Conservation (phyloP, 2,113 vertebrate genomes). For the Paracanthobrama guichenoti region DNA sequence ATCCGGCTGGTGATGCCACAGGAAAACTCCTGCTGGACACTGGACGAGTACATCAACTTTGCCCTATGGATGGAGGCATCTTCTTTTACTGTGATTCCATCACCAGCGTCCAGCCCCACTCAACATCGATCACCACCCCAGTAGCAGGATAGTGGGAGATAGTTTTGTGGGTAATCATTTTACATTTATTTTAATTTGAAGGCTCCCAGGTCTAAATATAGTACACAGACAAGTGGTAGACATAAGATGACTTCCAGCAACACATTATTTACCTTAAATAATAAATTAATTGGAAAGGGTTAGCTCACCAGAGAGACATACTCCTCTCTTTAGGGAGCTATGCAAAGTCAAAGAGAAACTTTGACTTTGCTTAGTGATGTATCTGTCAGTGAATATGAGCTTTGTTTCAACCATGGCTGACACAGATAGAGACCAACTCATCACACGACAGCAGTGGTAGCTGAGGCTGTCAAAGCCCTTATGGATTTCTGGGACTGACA, state of each 20-base stretch:
- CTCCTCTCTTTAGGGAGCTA: conserved; percentile 36
- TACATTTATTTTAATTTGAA: not conserved
- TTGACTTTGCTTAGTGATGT: conserved; percentile 32
- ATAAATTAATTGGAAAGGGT: conserved; percentile 26
- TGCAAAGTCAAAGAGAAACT: conserved; percentile 44
- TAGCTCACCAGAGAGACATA: conserved; percentile 46
- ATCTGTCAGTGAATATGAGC: conserved; percentile 49
- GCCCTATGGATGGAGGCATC: no score
- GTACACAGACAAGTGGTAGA: conserved; percentile 19
- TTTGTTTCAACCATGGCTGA: conserved; percentile 39
- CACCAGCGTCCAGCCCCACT: no score
- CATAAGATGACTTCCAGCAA: conserved; percentile 30
- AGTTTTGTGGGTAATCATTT: not conserved
- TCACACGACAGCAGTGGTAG: conserved; percentile 3
- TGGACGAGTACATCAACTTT: no score
- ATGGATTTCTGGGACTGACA: not conserved
- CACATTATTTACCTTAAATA: conserved; percentile 51
- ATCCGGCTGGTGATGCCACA: no score
- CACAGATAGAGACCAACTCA: not conserved
- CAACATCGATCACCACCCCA: no score
- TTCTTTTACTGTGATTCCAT: no score
- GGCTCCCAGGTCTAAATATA: not conserved
- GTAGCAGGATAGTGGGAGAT: not conserved
- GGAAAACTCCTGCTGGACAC: no score
- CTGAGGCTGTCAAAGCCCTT: conserved; percentile 12